Base-by-base conservation (phyloP, 2,888 invertebrate genomes). In the Melanophora roralis region DNA sequence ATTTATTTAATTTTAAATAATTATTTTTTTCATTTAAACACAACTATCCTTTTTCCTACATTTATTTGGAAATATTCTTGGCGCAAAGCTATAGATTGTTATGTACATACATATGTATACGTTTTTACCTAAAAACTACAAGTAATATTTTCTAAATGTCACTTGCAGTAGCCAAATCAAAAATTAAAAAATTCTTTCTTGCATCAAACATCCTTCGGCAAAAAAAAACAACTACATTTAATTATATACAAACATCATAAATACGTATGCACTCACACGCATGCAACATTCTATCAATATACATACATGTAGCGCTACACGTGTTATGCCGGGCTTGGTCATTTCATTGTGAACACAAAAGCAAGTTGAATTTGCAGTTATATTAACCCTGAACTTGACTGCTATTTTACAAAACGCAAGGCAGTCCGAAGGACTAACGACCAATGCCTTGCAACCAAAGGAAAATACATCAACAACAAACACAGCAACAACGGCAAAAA, bases 311-410 rank as follows among this genome's bases (percentile, higher is more conserved):
- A 74, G 59, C 45, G 23, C 67, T 76, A 67, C 80, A 80, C 80
- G 80, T 80, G 80, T 64, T 55, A 12, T 38, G 47, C 38, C 55
- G 43, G 49, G 51, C 45, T 74, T 60, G 75, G 76, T 45, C 59
- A 49, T 57, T 59, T 8, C 59, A 71, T 67, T 71, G n/a, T 21
- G 27, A 36, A 27, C 34, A 27, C 34, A 27, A 23, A 60, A 36
- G 55, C 53, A 65, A 40, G 49, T 47, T 36, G 36, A 21, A 16
- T 64, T 76, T 64, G 62, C 45, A 76, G 68, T 73, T 76, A 64
- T 68, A 80, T 76, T 80, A 80, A 69, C 80, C 80, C 80, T 80
- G 80, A 80, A 80, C 80, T 80, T 80, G 80, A 68, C 68, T 68
- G 45, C 53, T 72, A 53, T 74, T 68, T 27, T 36, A 32, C 32